These are phyloP conservation scores for Thunnus albacares DNA, from an alignment of 2,797 vertebrate species.

Conservation along the genomic window DNA sequence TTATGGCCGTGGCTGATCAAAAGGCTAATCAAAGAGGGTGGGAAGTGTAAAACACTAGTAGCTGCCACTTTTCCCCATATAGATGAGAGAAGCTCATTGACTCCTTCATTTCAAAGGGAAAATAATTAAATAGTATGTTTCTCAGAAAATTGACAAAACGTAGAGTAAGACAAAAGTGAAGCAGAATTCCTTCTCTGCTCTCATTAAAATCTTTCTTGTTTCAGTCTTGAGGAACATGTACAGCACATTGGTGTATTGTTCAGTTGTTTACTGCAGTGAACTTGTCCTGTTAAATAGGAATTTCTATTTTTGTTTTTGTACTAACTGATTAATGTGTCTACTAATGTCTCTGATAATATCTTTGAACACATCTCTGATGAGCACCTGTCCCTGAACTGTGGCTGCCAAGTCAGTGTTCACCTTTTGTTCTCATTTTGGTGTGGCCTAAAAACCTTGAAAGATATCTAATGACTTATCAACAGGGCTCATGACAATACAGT, in stretches of 20 bases:
- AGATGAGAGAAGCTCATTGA: conserved; percentile 47
- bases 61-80: conserved; percentile 64
- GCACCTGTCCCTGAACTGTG: neutral
- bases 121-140: conserved; percentile 65
- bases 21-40: conserved; percentile 82
- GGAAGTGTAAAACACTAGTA: conserved; percentile 58
- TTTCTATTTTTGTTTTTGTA: neutral
- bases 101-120: conserved; percentile 61
- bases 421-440: conserved; percentile 8
- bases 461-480: conserved; percentile 23
- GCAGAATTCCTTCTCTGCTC: neutral
- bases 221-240: too few relatives aligned
- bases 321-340: neutral
- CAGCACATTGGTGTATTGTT: too few relatives aligned
- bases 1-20: conserved; percentile 78
- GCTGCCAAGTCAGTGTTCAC: neutral
- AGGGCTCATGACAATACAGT: conserved; percentile 10
- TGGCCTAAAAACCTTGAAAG: neutral
- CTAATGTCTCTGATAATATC: neutral
- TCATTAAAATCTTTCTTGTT: too few relatives aligned
- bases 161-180: conserved; percentile 31
- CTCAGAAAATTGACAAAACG: conserved; percentile 47
- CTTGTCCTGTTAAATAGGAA: neutral
- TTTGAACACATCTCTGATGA: neutral
- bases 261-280: too few relatives aligned